These are phyloP conservation scores for Cardiocondyla obscurior DNA, from an alignment of 1,140 invertebrate species.

Conservation along the genomic window DNA sequence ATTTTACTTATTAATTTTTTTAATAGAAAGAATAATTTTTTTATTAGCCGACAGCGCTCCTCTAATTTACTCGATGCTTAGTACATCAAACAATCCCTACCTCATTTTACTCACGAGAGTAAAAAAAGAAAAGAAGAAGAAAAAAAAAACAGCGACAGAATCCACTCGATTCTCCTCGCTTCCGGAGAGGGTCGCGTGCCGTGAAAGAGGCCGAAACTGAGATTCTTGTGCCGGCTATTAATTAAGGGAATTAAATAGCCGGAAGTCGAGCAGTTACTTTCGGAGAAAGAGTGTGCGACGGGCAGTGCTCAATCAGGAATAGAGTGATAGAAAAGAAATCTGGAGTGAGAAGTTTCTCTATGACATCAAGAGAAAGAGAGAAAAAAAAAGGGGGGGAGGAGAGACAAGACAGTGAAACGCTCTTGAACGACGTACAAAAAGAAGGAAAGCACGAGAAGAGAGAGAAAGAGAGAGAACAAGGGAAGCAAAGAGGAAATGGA, in stretches of 20 bases:
- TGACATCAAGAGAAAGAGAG: slow-evolving; percentile 6
- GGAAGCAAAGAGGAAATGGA: neutral
- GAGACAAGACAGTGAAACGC: slow-evolving; percentile 18
- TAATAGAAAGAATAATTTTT: neutral
- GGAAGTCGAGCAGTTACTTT: slow-evolving; percentile 61
- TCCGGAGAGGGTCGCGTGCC: slow-evolving; percentile 57
- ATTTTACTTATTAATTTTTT: neutral
- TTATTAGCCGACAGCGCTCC: neutral
- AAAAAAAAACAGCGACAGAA: too few relatives aligned
- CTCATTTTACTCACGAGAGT: neutral
- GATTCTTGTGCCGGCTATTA: slow-evolving; percentile 50
- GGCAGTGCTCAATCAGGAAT: slow-evolving; percentile 50
- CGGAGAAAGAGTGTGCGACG: neutral
- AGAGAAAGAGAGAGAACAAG: neutral
- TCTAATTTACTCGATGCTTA: neutral
- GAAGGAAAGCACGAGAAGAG: neutral
- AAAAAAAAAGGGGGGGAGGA: slow-evolving; percentile 19
- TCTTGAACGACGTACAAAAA: slow-evolving; percentile 38
- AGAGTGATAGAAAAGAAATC: slow-evolving; percentile 51
- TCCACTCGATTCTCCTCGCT: neutral
- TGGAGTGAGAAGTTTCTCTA: neutral
- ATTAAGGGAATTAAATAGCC: slow-evolving; percentile 68
- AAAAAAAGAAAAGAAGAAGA: too few relatives aligned
- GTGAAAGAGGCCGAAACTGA: slow-evolving; percentile 42
- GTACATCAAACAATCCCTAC: neutral